Evolutionary conservation across 2,113 vertebrate species (phyloP), one percentile per base, ranked within the genome.

Genomic region (Epinephelus fuscoguttatus): DNA sequence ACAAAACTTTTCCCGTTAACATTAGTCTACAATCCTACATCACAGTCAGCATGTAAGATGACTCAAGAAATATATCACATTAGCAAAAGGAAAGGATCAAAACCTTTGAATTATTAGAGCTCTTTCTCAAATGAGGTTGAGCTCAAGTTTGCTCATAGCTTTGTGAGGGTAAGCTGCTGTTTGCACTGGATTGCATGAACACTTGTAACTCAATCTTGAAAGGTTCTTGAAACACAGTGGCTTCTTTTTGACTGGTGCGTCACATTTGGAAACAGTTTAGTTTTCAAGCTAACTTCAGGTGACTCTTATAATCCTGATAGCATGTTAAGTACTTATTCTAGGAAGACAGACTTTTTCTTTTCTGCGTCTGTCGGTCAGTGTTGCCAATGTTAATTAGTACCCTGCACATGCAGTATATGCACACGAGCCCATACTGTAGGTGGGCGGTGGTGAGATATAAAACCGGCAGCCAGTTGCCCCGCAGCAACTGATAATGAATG

Each of bases 341-440:
- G 60, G 42, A 70, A 40, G 8, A 47, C 53, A 70, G 52, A 52
- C 11, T 9, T 62, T 57, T 47, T 50, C 11, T 70, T 2, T 13
- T 42, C 30, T 57, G 25, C 45, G 17, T 85, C 70, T 87, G 63
- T 70, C 74, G 67, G 81, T 84, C 49, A 73, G 42, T 21, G 47
- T 66, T 85, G 74, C 79, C 76, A 78, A 56, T 83, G 74, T 82
- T 92, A 88, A 93, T 91, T 79, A 75, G 75, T 42, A 69, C 49
- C 49, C 12, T 81, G 68, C 78, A 80, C 76, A 82, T 62, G 68
- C 85, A 56, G 68, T 77, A 57, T 75, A 72, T 30, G 68, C 59
- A 53, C 72, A 80, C 0, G 23, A 68, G 85, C 56, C 84, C 92
- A 93, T 93, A 90, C 84, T 93, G 90, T 89, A 68, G 85, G 93